Evolutionary conservation across 2,113 vertebrate species (phyloP), one percentile per base, ranked within the genome.

Genomic region (Beaufortia kweichowensis): DNA sequence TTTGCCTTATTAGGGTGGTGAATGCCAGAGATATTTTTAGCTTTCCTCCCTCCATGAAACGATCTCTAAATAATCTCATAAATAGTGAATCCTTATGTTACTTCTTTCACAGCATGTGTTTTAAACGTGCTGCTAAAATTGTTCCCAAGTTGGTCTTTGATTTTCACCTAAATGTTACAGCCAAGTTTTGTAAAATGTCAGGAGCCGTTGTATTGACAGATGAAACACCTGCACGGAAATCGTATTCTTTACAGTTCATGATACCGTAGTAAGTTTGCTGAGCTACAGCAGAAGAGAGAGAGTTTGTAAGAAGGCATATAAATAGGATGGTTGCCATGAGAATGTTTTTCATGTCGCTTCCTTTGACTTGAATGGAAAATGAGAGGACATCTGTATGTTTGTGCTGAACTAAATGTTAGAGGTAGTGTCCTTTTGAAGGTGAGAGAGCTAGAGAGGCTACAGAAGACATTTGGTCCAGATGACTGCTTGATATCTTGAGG

Each of bases 281-380:
- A 46, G 71, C 56, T 46, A 62, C 39, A 74, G 70, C 39, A 60
- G 39, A 60, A 43, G 57, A 19, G 70, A 31, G 17, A 46, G 56
- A 23, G 24, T 46, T 46, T 43, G 39, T 60, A 19, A 70, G 69
- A 26, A 35, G 63, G 57, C 39, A 17, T 84, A 76, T 81, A 81
- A 79, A 79, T 81, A 84, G 76, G 72, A 73, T 67, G 73, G 83
- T 82, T 84, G 79, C 77, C 69, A 77, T 68, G 79, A 77, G 73
- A 81, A 70, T 39, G 72, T 69, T 73, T 73, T 39, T 62, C 41
- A 77, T 81, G 46, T 35, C 46, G 64, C 76, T 56, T 70, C 61
- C 35, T 66, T 82, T 57, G 64, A 73, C 74, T 77, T 71, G 76
- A 73, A 62, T 79, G 78, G 77, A 77, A 59, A 62, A 56, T 69